Evolutionary conservation across 1,140 invertebrate species (phyloP).

Genomic region (Drosophila pseudoobscura): DNA sequence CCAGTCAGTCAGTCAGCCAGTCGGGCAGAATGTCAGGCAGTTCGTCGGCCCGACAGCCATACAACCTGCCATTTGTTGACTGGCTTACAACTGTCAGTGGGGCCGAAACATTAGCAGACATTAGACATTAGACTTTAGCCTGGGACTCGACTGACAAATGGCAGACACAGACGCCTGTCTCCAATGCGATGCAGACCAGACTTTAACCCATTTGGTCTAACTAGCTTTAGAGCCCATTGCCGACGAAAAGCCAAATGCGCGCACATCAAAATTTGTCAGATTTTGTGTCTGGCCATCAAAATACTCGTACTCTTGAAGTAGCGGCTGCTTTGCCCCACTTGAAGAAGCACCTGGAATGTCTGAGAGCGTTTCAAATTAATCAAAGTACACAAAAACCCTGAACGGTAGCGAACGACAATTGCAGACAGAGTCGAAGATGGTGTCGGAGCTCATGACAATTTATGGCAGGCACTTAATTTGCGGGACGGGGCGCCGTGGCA

Average conservation of each 20-base stretch:
- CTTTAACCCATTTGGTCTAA: constrained; percentile 55
- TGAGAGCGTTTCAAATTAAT: constrained; percentile 57
- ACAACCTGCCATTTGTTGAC: constrained; percentile 31
- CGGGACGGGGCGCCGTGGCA: constrained; percentile 12
- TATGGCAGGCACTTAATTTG: constrained; percentile 65
- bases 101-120: constrained; percentile 20
- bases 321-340: no score
- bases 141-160: constrained; percentile 40
- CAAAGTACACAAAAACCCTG: constrained; percentile 26
- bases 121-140: constrained; percentile 9
- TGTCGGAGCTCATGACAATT: constrained; percentile 24
- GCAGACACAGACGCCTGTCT: neutral
- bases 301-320: neutral
- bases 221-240: constrained; percentile 16
- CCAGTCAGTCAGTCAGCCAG: constrained; percentile 32
- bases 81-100: constrained; percentile 25
- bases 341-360: constrained; percentile 54
- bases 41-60: constrained; percentile 29
- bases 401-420: constrained; percentile 23
- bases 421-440: constrained; percentile 4
- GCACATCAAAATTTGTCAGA: constrained; percentile 60
- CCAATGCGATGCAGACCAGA: constrained; percentile 18
- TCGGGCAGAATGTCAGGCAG: constrained; percentile 17
- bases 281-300: constrained; percentile 35
- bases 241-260: constrained; percentile 18